Evolutionary conservation across 1,140 invertebrate species (phyloP).

Genomic region (Nylanderia fulva): DNA sequence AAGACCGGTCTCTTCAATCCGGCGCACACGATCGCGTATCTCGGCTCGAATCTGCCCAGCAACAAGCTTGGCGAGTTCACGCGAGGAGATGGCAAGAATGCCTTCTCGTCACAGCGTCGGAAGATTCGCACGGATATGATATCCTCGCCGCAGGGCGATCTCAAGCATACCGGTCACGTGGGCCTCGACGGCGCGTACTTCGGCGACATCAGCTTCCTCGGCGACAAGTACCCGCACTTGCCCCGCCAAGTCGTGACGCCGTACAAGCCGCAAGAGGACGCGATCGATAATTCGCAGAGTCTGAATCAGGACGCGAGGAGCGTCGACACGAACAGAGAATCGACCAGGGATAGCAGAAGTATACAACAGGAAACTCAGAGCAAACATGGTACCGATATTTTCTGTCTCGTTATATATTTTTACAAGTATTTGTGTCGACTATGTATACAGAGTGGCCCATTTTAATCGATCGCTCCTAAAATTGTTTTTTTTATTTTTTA

Average conservation of each 20-base stretch:
- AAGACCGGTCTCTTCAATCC: slow-evolving; percentile 97
- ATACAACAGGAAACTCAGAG: slow-evolving; percentile 77
- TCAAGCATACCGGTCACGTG: slow-evolving; percentile 98
- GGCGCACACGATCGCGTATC: slow-evolving; percentile 94
- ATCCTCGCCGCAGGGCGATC: slow-evolving; percentile 97
- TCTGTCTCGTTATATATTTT: slow-evolving; percentile 14
- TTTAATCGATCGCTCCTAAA: too few relatives aligned
- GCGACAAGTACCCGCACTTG: slow-evolving; percentile 91
- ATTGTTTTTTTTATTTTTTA: too few relatives aligned
- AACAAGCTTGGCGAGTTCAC: slow-evolving; percentile 88
- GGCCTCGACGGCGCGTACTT: slow-evolving; percentile 98
- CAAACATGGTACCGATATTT: slow-evolving; percentile 78
- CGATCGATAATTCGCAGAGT: slow-evolving; percentile 83
- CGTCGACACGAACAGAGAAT: slow-evolving; percentile 83
- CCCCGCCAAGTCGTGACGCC: slow-evolving; percentile 95
- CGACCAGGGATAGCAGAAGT: slow-evolving; percentile 75
- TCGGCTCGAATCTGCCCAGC: slow-evolving; percentile 92
- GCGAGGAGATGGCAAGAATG: slow-evolving; percentile 87
- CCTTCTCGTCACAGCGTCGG: slow-evolving; percentile 88
- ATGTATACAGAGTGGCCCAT: too few relatives aligned
- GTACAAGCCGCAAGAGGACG: slow-evolving; percentile 94
- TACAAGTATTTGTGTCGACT: not conserved
- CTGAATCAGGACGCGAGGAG: slow-evolving; percentile 82
- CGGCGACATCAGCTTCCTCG: slow-evolving; percentile 96
- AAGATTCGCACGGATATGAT: slow-evolving; percentile 97